Conservation (phyloP, 1,140 invertebrate species). For the Teleopsis dalmanni region DNA sequence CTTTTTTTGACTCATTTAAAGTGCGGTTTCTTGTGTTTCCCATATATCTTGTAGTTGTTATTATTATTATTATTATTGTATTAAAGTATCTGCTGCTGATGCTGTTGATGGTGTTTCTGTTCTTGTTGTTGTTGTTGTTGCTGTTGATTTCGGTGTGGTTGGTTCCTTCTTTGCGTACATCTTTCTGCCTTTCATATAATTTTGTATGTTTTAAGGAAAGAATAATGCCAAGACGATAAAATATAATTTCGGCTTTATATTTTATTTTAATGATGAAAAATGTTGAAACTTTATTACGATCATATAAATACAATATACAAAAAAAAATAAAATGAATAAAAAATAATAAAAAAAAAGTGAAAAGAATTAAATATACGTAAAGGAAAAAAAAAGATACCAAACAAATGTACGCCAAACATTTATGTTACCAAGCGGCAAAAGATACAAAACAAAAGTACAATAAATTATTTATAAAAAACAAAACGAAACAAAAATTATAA, state of each 20-base stretch:
- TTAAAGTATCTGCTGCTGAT: constrained; percentile 2
- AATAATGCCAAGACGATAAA: constrained; percentile 43
- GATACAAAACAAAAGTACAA: too few relatives aligned
- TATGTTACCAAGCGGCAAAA: neutral
- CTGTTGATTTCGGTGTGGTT: neutral
- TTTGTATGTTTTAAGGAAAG: constrained; percentile 20
- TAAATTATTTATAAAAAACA: too few relatives aligned
- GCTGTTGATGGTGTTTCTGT: constrained; percentile 1
- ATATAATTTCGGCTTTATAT: constrained; percentile 45
- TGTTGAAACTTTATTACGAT: constrained; percentile 43
- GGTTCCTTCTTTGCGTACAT: neutral
- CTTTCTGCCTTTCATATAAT: neutral
- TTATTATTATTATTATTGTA: constrained; percentile 10
- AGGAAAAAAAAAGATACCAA: neutral
- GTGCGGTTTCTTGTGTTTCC: constrained; percentile 37
- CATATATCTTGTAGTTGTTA: constrained; percentile 1
- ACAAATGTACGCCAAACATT: neutral
- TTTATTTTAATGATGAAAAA: constrained; percentile 45
- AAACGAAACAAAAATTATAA: too few relatives aligned
- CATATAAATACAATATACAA: neutral
- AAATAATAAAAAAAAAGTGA: neutral
- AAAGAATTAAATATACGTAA: neutral
- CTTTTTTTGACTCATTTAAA: constrained; percentile 28
- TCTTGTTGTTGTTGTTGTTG: constrained; percentile 9
- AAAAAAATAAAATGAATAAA: neutral